phyloP scores from a whole-genome alignment of 2,888 invertebrate species.

The Volucella bombylans region DNA sequence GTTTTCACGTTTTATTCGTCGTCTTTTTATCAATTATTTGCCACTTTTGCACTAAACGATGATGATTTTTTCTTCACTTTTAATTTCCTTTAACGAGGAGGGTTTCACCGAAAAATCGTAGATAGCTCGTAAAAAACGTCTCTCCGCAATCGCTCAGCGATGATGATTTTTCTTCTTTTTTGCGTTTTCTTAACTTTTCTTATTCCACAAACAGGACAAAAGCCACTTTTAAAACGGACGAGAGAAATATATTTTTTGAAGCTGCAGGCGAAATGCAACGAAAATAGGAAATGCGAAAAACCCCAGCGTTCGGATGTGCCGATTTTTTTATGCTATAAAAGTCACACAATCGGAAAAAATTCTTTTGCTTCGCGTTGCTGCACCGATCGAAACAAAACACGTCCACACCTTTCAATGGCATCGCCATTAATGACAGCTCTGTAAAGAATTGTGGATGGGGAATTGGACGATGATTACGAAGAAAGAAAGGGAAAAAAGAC shows the following conservation, averaged over 20 bases:
- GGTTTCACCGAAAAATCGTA: constrained; percentile 48
- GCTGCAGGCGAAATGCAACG: background rate
- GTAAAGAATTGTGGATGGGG: constrained; percentile 64
- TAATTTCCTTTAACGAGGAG: constrained; percentile 44
- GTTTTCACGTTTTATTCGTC: constrained; percentile 62
- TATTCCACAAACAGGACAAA: background rate
- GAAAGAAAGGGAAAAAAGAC: constrained; percentile 48
- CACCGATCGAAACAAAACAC: constrained; percentile 71
- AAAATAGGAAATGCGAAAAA: background rate
- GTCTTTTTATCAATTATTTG: constrained; percentile 64
- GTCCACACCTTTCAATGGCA: constrained; percentile 78
- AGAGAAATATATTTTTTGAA: background rate
- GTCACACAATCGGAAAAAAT: constrained; percentile 51
- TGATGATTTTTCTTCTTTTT: constrained; percentile 31
- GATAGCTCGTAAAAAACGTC: constrained; percentile 37
- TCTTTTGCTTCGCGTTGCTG: constrained; percentile 65
- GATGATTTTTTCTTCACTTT: constrained; percentile 26
- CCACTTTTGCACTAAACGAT: constrained; percentile 55
- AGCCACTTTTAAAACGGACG: too few species aligned
- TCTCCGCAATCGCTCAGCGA: constrained; percentile 5
- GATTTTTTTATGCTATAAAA: constrained; percentile 31
- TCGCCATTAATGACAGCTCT: constrained; percentile 78
- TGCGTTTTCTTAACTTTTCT: background rate
- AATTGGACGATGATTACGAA: constrained; percentile 11
- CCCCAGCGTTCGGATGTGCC: constrained; percentile 35